Conservation (phyloP, 2,888 invertebrate species). For the Adineta ricciae region DNA sequence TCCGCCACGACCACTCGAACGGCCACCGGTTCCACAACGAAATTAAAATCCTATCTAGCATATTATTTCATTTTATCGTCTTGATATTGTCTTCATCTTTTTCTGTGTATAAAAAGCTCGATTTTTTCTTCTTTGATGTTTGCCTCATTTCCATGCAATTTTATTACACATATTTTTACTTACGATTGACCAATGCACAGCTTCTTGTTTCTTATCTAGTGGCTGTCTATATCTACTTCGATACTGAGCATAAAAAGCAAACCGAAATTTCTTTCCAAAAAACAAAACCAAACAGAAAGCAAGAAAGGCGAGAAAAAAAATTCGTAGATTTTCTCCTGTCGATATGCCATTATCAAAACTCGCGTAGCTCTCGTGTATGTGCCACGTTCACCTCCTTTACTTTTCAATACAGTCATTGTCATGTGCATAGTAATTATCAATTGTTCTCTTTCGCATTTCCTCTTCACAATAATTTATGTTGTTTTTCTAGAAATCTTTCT, state of each 20-base stretch:
- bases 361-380: background rate
- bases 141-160: background rate
- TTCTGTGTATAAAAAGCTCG: background rate
- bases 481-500: background rate
- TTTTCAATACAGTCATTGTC: background rate
- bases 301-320: background rate
- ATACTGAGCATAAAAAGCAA: background rate
- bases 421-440: background rate
- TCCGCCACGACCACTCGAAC: slow-evolving; percentile 6
- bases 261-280: background rate
- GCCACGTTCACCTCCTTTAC: background rate
- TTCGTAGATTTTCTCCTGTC: background rate
- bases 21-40: slow-evolving; percentile 12
- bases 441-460: background rate
- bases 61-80: background rate
- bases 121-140: background rate
- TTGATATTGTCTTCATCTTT: background rate
- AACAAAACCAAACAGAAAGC: background rate
- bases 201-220: background rate
- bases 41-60: background rate
- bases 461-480: background rate
- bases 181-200: background rate
- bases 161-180: background rate
- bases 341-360: background rate
- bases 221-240: background rate